Evolutionary conservation across 1,140 invertebrate genomes (phyloP).

Genomic region (Bombus cullumanus): DNA sequence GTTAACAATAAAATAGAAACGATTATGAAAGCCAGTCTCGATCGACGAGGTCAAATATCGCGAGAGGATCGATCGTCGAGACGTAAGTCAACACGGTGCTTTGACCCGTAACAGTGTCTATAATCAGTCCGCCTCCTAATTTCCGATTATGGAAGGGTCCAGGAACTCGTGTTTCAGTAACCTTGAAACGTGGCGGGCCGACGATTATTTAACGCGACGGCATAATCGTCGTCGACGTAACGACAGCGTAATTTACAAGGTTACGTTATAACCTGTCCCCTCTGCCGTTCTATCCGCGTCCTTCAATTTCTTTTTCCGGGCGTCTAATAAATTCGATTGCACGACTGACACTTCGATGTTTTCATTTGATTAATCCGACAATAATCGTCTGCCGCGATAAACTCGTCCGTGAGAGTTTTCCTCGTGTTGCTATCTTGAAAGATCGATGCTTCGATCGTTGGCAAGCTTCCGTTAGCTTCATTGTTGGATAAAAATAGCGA

Average conservation of each 20-base stretch:
- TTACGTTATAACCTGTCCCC: conserved; percentile 39
- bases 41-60: not conserved
- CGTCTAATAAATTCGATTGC: conserved; percentile 33
- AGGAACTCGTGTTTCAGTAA: conserved; percentile 6
- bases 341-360: conserved; percentile 4
- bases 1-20: not conserved
- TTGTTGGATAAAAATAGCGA: too few species aligned
- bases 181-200: conserved; percentile 47
- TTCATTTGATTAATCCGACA: conserved; percentile 7
- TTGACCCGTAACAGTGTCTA: conserved; percentile 22
- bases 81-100: not conserved
- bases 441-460: too few species aligned
- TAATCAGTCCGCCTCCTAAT: conserved; percentile 23
- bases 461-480: too few species aligned
- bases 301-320: conserved; percentile 60
- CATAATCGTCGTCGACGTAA: conserved; percentile 64
- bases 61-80: not conserved
- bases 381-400: not conserved
- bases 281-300: conserved; percentile 4
- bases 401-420: not conserved
- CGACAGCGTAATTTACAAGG: conserved; percentile 59
- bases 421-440: not conserved
- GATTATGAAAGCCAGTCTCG: not conserved
- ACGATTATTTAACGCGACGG: conserved; percentile 64
- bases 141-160: conserved; percentile 23